These are phyloP conservation scores for Solea senegalensis DNA, from an alignment of 2,113 vertebrate genomes.

Conservation along the genomic window DNA sequence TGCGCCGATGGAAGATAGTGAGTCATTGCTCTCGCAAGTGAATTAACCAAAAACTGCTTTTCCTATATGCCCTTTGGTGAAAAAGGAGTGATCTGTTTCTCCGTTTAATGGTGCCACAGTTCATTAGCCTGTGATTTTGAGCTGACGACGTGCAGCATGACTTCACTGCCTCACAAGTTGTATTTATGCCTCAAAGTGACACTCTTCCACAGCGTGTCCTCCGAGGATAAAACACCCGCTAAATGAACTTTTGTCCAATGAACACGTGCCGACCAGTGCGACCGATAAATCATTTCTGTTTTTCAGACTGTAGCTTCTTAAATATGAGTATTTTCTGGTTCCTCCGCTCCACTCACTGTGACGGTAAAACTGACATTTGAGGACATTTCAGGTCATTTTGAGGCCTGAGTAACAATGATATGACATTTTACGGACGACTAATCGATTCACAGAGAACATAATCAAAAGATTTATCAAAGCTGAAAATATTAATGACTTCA, in stretches of 20 bases:
- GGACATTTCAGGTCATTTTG: too few species aligned
- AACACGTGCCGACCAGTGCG: not conserved
- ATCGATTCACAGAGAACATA: too few species aligned
- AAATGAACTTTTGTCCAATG: slow-evolving; percentile 2
- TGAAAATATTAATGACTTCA: too few species aligned
- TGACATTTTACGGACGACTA: too few species aligned
- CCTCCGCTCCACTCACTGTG: too few species aligned
- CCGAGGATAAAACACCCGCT: too few species aligned
- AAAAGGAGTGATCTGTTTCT: slow-evolving; percentile 37
- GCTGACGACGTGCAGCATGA: slow-evolving; percentile 31
- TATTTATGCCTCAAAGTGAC: slow-evolving; percentile 35
- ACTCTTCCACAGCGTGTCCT: not conserved
- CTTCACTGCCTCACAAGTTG: slow-evolving; percentile 26
- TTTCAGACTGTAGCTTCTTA: too few species aligned
- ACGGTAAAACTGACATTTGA: too few species aligned
- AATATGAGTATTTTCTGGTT: too few species aligned
- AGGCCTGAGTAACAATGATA: too few species aligned
- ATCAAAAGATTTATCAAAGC: too few species aligned
- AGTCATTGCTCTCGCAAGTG: slow-evolving; percentile 36
- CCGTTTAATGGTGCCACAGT: slow-evolving; percentile 59
- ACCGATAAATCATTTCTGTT: too few species aligned
- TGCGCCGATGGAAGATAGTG: slow-evolving; percentile 31
- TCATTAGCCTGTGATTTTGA: slow-evolving; percentile 57
- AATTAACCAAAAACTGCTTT: slow-evolving; percentile 45
- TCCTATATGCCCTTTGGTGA: slow-evolving; percentile 47